Evolutionary conservation across 2,888 invertebrate species (phyloP), one percentile per base, ranked within the genome.

Genomic region (Athrips mouffetella): DNA sequence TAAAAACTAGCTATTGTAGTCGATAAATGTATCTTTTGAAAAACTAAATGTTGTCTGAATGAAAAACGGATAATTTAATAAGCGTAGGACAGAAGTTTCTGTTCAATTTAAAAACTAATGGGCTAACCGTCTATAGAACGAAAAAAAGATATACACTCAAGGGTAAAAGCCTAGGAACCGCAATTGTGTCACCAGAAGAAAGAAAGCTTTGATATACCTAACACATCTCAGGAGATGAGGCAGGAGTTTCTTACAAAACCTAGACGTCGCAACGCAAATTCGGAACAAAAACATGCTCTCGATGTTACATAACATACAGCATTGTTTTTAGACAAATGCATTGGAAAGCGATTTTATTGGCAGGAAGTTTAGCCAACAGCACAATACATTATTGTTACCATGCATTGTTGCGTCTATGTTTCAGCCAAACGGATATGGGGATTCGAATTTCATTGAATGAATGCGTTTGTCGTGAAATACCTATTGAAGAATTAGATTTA

Each of bases 1-100:
- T 87, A 86, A 87, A n/a, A 86, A 82, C 67, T 71, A 68, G 68
- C 76, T 67, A 80, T 86, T 82, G 80, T 80, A 70, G 65, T 65
- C 60, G 56, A 55, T 51, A 51, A 57, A 46, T 13, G 23, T 27
- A 21, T n/a, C 18, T 20, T 33, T 35, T 29, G 23, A 35, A 29
- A 13, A 47, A 8, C 35, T 11, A 41, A 40, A 33, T n/a, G 31
- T 29, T 27, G 20, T 27, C 8, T n/a, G 39, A n/a, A 49, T 45
- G 23, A 20, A 21, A 39, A 23, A 27, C n/a, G 27, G 27, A 7
- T 27, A 27, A 27, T 27, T 27, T 10, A 27, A 27, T n/a, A n/a
- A n/a, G n/a, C n/a, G n/a, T n/a, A n/a, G n/a, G n/a, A n/a, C n/a
- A n/a, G n/a, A n/a, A n/a, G n/a, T n/a, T n/a, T n/a, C n/a, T n/a